Conservation (phyloP, 2,888 invertebrate species). For the Nycteola revayana region DNA sequence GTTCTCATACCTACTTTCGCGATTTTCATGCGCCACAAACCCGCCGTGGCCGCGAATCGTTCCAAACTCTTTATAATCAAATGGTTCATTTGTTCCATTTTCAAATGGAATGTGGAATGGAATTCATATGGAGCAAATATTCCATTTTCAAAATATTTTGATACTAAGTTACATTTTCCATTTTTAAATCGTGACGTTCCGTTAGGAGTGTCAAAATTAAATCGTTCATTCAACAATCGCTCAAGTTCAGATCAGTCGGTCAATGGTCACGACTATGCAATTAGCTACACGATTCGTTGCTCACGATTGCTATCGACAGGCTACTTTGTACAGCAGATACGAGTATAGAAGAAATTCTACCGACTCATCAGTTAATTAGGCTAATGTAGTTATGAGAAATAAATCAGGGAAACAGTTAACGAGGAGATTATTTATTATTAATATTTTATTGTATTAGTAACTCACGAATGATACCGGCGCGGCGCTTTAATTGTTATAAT, state of each 20-base stretch:
- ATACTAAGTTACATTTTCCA: no score
- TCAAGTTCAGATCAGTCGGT: constrained; percentile 45
- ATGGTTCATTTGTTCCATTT: no score
- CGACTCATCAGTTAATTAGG: constrained; percentile 31
- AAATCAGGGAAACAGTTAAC: constrained; percentile 23
- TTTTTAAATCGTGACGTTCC: constrained; percentile 22
- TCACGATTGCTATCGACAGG: constrained; percentile 11
- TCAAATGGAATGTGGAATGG: no score
- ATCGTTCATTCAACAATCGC: constrained; percentile 19
- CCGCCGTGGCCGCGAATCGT: no score
- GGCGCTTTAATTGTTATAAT: no score
- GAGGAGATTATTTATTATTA: constrained; percentile 15
- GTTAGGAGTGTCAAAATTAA: constrained; percentile 40
- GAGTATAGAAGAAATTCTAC: constrained; percentile 21
- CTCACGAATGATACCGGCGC: no score
- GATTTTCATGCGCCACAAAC: no score
- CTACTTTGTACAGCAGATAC: no score
- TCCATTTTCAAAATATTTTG: no score
- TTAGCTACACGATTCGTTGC: not conserved
- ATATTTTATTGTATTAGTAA: constrained; percentile 4
- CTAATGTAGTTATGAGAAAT: constrained; percentile 32
- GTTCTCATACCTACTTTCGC: no score
- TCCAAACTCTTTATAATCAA: no score
- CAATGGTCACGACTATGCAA: constrained; percentile 18
- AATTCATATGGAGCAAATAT: no score